Conservation (phyloP, 1,140 invertebrate species). For the Thaumatotibia leucotreta region DNA sequence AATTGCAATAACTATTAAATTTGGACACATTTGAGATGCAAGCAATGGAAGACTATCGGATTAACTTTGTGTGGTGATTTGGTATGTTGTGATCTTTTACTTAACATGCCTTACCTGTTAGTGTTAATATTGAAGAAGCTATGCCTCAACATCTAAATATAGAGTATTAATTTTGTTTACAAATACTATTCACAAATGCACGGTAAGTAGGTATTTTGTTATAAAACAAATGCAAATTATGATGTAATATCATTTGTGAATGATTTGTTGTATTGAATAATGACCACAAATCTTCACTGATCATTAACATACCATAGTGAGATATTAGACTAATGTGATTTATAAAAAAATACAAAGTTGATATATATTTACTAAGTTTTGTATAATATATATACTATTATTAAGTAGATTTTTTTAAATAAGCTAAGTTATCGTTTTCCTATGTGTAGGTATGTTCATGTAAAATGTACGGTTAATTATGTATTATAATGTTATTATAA, state of each 20-base stretch:
- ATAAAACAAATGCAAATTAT: too few species aligned
- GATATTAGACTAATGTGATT: not conserved
- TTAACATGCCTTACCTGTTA: not conserved
- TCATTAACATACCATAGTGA: too few species aligned
- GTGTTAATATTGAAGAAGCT: not conserved
- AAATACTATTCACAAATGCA: not conserved
- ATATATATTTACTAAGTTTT: not conserved
- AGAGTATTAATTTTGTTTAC: not conserved
- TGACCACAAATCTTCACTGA: too few species aligned
- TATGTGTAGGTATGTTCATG: too few species aligned
- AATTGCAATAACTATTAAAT: not conserved
- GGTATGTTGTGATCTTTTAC: not conserved
- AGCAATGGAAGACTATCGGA: not conserved
- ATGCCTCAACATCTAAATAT: not conserved
- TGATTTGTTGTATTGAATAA: too few species aligned
- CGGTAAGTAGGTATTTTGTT: not conserved
- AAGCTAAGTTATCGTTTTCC: too few species aligned
- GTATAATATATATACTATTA: not conserved
- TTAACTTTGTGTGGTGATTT: not conserved
- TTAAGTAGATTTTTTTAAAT: not conserved
- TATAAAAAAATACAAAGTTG: not conserved
- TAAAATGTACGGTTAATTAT: too few species aligned
- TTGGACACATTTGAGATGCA: conserved; percentile 16
- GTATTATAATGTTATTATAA: too few species aligned
- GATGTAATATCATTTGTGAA: too few species aligned